A percentile compares a stretch with the other conserved stretches of the same genome.
phyloP scores from a whole-genome alignment of 1,140 invertebrate genomes.

The Mylabris phalerata region DNA sequence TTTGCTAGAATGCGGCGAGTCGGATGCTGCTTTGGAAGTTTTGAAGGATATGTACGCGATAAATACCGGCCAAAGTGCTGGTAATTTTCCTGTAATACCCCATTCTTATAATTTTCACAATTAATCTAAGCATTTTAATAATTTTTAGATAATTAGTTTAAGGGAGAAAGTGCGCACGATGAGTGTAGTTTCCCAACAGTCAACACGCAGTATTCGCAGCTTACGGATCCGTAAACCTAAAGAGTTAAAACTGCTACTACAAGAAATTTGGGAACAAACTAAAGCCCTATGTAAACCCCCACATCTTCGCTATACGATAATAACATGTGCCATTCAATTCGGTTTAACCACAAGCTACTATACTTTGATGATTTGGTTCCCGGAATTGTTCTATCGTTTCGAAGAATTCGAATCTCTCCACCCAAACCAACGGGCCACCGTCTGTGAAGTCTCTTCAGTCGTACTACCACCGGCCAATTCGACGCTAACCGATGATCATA shows the following conservation, averaged over 20 bases:
- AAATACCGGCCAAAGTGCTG: conserved; percentile 60
- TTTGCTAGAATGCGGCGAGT: conserved; percentile 66
- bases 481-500: conserved; percentile 19
- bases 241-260: conserved; percentile 55
- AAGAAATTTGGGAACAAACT: conserved; percentile 60
- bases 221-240: conserved; percentile 58
- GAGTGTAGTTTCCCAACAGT: conserved; percentile 51
- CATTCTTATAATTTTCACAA: conserved; percentile 41
- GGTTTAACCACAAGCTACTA: conserved; percentile 72
- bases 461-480: conserved; percentile 34
- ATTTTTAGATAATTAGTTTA: conserved; percentile 53
- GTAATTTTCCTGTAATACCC: conserved; percentile 56
- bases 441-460: conserved; percentile 62
- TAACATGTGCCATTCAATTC: conserved; percentile 67
- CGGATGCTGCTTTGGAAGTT: conserved; percentile 62
- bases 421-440: conserved; percentile 56
- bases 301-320: conserved; percentile 61
- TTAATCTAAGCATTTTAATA: conserved; percentile 46
- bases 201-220: conserved; percentile 50
- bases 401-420: conserved; percentile 58
- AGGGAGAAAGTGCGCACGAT: conserved; percentile 59
- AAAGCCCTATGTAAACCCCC: conserved; percentile 60
- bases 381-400: conserved; percentile 69
- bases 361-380: conserved; percentile 79
- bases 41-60: conserved; percentile 60